Base-by-base conservation (phyloP, 1,140 invertebrate genomes). In the Lamellibrachia luymesi region DNA sequence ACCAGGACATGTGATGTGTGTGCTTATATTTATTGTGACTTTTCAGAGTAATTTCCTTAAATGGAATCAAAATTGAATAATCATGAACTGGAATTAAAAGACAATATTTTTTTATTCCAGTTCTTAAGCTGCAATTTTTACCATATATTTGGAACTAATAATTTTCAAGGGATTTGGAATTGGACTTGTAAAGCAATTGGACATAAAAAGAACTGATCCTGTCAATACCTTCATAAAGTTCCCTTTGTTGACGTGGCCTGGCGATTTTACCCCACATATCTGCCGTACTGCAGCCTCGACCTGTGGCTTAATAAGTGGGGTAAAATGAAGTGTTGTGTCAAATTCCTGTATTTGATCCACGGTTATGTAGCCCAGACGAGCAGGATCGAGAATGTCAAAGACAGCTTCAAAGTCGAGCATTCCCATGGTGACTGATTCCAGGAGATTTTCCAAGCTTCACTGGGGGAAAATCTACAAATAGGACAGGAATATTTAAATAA, bases 341-440 rank as follows among this genome's bases (percentile, higher is more conserved):
- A 95, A 94, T n/a, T 94, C 93, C 89, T 94, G 92, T 10, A 96
- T 91, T 89, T 95, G 94, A 22, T 94, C 94, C 22, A 91, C 89
- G 17, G 94, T 95, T 2, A 95, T 52, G 92, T 93, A 95, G 4
- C 95, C 95, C 64, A 94, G 94, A 90, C 94, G 93, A 25, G 94
- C 92, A 6, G 94, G 92, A 93, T 96, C 95, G 22, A 96, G 92
- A 27, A 93, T 94, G 92, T 95, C 95, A 94, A 95, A 96, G 49
- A 96, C 93, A 10, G 92, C 90, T 89, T 94, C 93, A 93, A 95
- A 94, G 89, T 96, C 95, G 25, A 94, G 93, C 50, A 95, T 94
- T 2, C 95, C 95, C 95, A 96, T 96, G 27, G 10, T 92, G 92
- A 92, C 51, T 50, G 51, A 91, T 91, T 50, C 91, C 17, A 22